Evolutionary conservation across 1,140 invertebrate genomes (phyloP).

Genomic region (Papilio glaucus): DNA sequence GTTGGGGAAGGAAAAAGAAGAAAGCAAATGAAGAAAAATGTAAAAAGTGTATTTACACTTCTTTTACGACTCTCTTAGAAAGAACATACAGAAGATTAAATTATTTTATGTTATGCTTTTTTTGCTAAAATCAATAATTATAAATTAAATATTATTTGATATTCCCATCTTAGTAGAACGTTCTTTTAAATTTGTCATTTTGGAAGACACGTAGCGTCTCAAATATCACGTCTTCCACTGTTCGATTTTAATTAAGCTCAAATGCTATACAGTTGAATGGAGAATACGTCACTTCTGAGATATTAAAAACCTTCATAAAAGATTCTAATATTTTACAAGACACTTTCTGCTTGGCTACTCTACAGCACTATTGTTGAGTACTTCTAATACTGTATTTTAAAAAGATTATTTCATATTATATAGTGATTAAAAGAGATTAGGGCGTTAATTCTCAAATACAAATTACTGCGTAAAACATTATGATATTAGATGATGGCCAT

Average conservation of each 20-base stretch:
- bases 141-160: not conserved
- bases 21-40: no score
- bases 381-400: not conserved
- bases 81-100: not conserved
- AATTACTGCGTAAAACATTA: no score
- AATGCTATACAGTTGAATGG: not conserved
- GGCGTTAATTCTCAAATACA: no score
- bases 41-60: no score
- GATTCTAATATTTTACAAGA: conserved; percentile 16
- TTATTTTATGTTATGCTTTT: not conserved
- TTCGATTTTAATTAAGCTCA: conserved; percentile 11
- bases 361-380: not conserved
- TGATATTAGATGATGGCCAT: no score
- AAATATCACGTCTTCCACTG: conserved; percentile 8
- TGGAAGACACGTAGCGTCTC: not conserved
- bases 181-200: not conserved
- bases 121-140: no score
- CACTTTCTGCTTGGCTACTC: not conserved
- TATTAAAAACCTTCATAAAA: conserved; percentile 11
- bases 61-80: no score
- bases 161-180: not conserved
- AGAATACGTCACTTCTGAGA: conserved; percentile 6
- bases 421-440: no score
- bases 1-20: no score
- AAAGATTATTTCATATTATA: no score